phyloP scores from a whole-genome alignment of 2,113 vertebrate genomes.

The Brachirus orientalis region DNA sequence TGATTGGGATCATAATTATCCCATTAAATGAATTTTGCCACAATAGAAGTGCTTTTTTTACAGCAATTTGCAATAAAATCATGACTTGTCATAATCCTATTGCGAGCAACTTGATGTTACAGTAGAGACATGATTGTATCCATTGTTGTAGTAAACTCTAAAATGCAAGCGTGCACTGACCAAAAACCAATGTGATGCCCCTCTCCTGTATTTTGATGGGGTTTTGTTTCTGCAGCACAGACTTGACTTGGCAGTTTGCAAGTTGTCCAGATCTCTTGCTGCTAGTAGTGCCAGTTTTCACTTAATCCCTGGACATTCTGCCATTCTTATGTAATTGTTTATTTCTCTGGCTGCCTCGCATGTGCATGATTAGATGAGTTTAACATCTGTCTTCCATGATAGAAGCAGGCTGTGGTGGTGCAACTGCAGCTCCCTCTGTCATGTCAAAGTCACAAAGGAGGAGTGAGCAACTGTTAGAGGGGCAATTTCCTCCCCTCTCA shows the following conservation, averaged over 20 bases:
- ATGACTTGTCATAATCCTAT: no score
- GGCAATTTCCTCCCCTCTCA: no score
- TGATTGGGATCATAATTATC: no score
- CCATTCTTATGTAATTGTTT: constrained; percentile 67
- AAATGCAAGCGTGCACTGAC: neutral
- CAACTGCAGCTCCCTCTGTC: neutral
- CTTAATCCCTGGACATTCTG: constrained; percentile 64
- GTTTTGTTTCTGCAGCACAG: neutral
- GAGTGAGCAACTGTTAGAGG: neutral
- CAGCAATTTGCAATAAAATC: no score
- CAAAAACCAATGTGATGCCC: no score
- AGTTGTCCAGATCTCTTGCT: constrained; percentile 3
- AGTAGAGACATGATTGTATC: no score
- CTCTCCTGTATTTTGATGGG: no score
- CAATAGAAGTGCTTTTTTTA: no score
- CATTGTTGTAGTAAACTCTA: no score
- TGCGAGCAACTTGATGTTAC: no score
- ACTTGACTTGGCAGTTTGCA: neutral
- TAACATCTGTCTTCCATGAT: neutral
- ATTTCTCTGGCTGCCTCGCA: constrained; percentile 33
- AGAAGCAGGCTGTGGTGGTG: neutral
- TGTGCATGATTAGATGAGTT: constrained; percentile 25
- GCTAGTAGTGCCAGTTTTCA: constrained; percentile 32
- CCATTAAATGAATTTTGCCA: no score
- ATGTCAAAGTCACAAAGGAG: neutral